Base-by-base conservation (phyloP, 2,113 vertebrate genomes). In the Colossoma macropomum region DNA sequence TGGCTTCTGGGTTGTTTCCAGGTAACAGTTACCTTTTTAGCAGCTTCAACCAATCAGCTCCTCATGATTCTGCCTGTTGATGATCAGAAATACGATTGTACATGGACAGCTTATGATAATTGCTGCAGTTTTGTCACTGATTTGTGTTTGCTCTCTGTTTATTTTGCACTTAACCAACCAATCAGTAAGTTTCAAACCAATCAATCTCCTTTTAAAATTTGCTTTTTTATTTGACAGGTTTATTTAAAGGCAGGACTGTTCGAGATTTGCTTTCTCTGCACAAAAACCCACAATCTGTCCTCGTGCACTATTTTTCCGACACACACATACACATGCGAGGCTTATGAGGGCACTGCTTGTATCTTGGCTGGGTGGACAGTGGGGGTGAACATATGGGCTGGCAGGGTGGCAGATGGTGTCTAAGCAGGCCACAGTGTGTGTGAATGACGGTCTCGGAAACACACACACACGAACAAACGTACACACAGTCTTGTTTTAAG, bases 1-100 rank as follows among this genome's bases (percentile, higher is more conserved):
- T 94, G 94, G 93, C 93, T 95, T 84, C 94, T 94, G 91, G 92
- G 91, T 93, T 95, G 93, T 93, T 93, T 95, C 84, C 93, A 95
- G 94, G 94, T 95, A 95, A 95, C 90, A 19, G 63, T 59, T 65
- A 85, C 52, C 83, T 80, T 83, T 81, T 82, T 59, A 79, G 59
- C 79, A 41, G 73, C 82, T 78, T 84, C 60, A 69, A 80, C 78
- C 90, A 89, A 91, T 93, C 93, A 92, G 82, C 77, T 84, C 69
- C 15, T 87, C 82, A 84, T 87, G 75, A 84, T 88, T 90, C 75
- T 89, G 85, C 89, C 75, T 91, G 82, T 86, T 66, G 50, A 87
- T 91, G 38, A 80, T 78, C 38, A 76, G 45, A 52, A 69, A 32
- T 78, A 38, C 73, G 48, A 70, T 79, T 25, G 38, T 23, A 1